These are phyloP conservation scores for Camponotus floridanus DNA, from an alignment of 1,140 invertebrate genomes.

Conservation along the genomic window DNA sequence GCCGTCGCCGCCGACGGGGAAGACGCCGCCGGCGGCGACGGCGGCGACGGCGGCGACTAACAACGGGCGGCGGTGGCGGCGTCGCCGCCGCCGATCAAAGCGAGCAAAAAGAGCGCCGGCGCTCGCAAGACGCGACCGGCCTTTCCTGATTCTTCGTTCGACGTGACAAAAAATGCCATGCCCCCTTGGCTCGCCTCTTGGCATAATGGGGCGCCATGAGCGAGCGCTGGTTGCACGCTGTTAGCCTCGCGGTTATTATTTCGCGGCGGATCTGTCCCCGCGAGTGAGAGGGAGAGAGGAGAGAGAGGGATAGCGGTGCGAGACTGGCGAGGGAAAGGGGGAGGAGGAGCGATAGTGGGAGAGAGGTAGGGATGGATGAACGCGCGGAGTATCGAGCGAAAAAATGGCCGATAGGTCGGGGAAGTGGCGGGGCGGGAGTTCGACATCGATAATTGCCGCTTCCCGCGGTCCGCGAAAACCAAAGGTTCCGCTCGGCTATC, in stretches of 20 bases:
- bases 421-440: background rate
- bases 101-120: constrained; percentile 49
- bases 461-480: constrained; percentile 32
- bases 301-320: background rate
- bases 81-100: constrained; percentile 18
- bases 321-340: constrained; percentile 40
- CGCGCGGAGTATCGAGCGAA: constrained; percentile 58
- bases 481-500: constrained; percentile 48
- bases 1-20: constrained; percentile 54
- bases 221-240: constrained; percentile 79
- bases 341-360: background rate
- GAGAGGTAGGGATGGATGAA: background rate
- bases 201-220: constrained; percentile 84
- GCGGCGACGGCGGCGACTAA: constrained; percentile 22
- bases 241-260: constrained; percentile 78
- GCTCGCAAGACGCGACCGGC: constrained; percentile 66
- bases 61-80: background rate
- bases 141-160: constrained; percentile 75
- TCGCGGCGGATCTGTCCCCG: constrained; percentile 42
- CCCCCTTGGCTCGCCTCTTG: constrained; percentile 86
- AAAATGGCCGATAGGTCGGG: constrained; percentile 43
- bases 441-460: constrained; percentile 13
- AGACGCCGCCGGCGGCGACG: constrained; percentile 54
- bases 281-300: constrained; percentile 44
- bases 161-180: constrained; percentile 83